Evolutionary conservation across 2,113 vertebrate genomes (phyloP).

Genomic region (Antechinus stuartii): DNA sequence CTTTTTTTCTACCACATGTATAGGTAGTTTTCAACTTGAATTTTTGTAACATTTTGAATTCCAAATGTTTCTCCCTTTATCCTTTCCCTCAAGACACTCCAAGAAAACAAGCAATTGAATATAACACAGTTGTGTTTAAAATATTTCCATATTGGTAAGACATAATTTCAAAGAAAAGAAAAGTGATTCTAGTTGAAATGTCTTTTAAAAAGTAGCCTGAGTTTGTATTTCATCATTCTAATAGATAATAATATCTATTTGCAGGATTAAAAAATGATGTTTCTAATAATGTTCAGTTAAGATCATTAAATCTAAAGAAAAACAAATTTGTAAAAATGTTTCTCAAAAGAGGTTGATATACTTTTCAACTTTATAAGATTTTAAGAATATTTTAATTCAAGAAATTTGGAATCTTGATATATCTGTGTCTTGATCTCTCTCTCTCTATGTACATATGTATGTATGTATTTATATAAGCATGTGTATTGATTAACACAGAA

Average conservation of each 20-base stretch:
- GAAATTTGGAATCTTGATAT: neutral
- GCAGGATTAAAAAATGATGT: too few relatives aligned
- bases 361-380: neutral
- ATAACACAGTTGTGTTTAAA: too few relatives aligned
- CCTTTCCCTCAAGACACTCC: too few relatives aligned
- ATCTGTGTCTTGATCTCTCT: too few relatives aligned
- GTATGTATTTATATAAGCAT: too few relatives aligned
- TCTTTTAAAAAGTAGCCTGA: neutral
- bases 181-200: neutral
- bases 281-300: neutral
- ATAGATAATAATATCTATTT: neutral
- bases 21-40: too few relatives aligned
- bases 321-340: neutral
- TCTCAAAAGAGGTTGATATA: neutral
- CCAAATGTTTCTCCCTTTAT: too few relatives aligned
- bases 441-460: too few relatives aligned
- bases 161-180: neutral
- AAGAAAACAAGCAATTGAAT: too few relatives aligned
- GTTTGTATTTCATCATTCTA: neutral
- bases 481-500: neutral
- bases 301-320: neutral
- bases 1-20: too few relatives aligned
- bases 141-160: too few relatives aligned
- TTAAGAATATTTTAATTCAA: neutral
- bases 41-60: too few relatives aligned